Evolutionary conservation across 2,888 invertebrate species (phyloP).

Genomic region (Tiphia femorata): DNA sequence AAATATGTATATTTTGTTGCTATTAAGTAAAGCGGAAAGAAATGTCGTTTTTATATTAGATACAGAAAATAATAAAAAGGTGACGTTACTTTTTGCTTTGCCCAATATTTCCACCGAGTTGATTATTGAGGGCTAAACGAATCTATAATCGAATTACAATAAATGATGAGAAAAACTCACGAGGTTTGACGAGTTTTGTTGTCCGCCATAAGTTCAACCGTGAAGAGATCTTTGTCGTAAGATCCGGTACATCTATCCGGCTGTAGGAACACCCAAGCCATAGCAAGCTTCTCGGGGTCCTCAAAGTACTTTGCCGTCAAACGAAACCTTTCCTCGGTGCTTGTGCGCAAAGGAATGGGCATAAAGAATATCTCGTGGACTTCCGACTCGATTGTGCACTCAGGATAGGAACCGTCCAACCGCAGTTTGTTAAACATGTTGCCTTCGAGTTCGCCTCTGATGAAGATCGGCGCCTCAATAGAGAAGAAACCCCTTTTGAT

Average conservation of each 20-base stretch:
- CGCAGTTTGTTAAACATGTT: constrained; percentile 61
- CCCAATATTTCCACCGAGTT: neutral
- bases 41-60: no score
- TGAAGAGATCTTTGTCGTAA: constrained; percentile 30
- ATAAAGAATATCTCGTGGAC: constrained; percentile 55
- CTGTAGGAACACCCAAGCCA: constrained; percentile 28
- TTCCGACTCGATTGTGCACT: constrained; percentile 51
- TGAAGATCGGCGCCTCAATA: constrained; percentile 59
- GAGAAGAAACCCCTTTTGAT: constrained; percentile 44
- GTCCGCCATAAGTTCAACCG: constrained; percentile 34
- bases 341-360: constrained; percentile 56
- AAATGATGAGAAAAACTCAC: constrained; percentile 20
- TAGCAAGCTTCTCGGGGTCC: constrained; percentile 16
- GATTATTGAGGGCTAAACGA: neutral
- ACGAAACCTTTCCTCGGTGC: constrained; percentile 40
- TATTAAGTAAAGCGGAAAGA: no score
- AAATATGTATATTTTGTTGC: neutral
- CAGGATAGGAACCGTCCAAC: constrained; percentile 52
- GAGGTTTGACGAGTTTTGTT: constrained; percentile 9
- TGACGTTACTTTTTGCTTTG: neutral
- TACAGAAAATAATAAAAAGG: no score
- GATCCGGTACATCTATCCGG: constrained; percentile 29
- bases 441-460: constrained; percentile 53
- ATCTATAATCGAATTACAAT: neutral
- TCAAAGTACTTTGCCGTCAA: constrained; percentile 38